Evolutionary conservation across 37 sponge, comb jelly and placozoan genomes (phyloP).

Genomic region (Mnemiopsis leidyi): DNA sequence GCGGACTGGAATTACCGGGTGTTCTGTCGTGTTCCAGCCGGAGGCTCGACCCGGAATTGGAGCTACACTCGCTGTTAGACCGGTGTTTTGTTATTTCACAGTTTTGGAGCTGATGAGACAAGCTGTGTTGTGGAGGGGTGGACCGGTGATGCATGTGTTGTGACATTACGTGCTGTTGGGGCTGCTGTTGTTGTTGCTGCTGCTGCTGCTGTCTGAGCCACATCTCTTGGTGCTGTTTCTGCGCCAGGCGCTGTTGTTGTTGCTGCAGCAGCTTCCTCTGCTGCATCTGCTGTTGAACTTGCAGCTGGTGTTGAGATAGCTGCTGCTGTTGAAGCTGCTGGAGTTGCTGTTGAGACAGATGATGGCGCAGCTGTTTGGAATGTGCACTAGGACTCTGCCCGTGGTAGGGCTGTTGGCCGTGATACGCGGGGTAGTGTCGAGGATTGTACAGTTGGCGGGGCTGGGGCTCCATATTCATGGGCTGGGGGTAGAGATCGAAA

Average conservation of each 20-base stretch:
- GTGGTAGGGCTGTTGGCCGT: not conserved
- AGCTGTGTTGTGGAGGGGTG: not conserved
- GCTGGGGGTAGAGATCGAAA: not conserved
- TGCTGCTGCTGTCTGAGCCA: not conserved
- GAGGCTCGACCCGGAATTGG: not conserved
- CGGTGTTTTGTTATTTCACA: not conserved
- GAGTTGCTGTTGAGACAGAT: not conserved
- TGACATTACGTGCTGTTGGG: not conserved
- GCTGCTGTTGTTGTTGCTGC: not conserved
- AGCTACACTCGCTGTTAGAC: slow-evolving; percentile 9
- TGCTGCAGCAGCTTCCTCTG: not conserved
- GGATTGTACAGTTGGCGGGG: not conserved
- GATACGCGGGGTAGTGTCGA: not conserved
- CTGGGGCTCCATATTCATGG: not conserved
- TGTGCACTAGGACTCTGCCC: not conserved
- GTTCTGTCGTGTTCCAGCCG: not conserved
- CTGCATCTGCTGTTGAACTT: not conserved
- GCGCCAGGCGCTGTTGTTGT: not conserved
- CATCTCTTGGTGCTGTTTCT: slow-evolving; percentile 1
- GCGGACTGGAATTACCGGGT: not conserved
- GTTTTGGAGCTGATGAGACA: not conserved
- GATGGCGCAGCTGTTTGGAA: not conserved
- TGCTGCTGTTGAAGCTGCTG: slow-evolving; percentile 18
- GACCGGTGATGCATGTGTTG: not conserved
- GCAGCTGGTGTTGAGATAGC: not conserved